Base-by-base conservation (phyloP, 2,888 invertebrate species). In the Euzophera pinguis region DNA sequence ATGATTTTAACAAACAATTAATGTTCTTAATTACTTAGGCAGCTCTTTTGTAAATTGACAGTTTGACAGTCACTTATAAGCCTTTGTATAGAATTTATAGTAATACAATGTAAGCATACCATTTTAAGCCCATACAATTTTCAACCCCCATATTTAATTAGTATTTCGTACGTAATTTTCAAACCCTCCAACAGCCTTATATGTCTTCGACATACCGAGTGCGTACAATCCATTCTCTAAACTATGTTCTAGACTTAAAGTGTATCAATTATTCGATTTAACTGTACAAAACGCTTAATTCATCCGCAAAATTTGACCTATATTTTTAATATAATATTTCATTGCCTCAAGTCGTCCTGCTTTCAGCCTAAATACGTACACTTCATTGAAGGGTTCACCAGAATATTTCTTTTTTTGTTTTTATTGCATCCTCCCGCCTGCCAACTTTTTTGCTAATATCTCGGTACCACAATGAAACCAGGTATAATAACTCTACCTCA, bases 241-340 rank as follows among this genome's bases (percentile, higher is more conserved):
- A 75, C 77, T 85, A 85, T 71, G 68, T 73, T 82, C 81, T 74
- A 68, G 63, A 75, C 79, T 78, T 83, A 74, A 71, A 80, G 78
- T 80, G 82, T 81, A 61, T 60, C 73, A 76, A 71, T 78, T 81
- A 78, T 71, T 79, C 76, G 71, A 78, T 77, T 79, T 83, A 69
- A 84, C 88, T 89, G 89, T 90, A 89, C 89, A 89, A 88, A 88
- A 87, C 82, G 83, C 80, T 83, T 84, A 45, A 81, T 63, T 74
- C 77, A 73, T 73, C 76, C 78, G 76, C 84, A 84, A 84, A 82
- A 83, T 86, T 88, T 88, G 79, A 77, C 78, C 84, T 87, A 86
- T 75, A n/a, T 71, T 74, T 66, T 65, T n/a, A 73, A 67, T n/a
- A 63, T 60, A 69, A 66, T 65, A 69, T 66, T 67, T 64, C 67